Conservation (phyloP, 2,113 vertebrate species). For the Tringa solitaria region DNA sequence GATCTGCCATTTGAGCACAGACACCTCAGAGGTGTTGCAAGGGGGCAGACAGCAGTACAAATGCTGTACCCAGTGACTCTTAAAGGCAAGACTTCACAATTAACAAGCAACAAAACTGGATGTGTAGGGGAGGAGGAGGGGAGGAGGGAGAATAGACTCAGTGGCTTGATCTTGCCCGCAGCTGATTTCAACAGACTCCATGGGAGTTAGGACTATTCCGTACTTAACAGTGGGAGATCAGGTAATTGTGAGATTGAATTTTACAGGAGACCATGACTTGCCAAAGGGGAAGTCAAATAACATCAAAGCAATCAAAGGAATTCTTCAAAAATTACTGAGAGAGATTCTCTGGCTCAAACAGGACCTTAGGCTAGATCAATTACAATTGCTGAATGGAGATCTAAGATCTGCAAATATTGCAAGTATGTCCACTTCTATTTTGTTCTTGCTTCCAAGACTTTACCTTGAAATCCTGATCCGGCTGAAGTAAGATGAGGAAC, state of each 20-base stretch:
- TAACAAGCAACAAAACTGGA: constrained; percentile 19
- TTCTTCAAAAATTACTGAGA: constrained; percentile 30
- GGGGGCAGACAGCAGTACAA: not conserved
- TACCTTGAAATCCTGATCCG: not conserved
- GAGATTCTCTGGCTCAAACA: constrained; percentile 1
- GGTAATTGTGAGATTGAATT: constrained; percentile 44
- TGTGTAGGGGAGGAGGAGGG: not conserved
- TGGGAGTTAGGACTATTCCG: not conserved
- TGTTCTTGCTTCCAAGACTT: not conserved
- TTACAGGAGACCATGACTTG: constrained; percentile 13
- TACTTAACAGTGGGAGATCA: constrained; percentile 41
- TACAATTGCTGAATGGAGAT: not conserved
- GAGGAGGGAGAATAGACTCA: not conserved
- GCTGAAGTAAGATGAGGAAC: not conserved
- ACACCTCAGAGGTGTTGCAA: not conserved
- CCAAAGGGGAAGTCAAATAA: constrained; percentile 45
- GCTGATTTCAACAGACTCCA: constrained; percentile 47
- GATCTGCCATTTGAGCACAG: not conserved
- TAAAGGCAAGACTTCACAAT: not conserved
- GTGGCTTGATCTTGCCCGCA: not conserved
- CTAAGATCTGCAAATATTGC: not conserved
- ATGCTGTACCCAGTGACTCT: not conserved
- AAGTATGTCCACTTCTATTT: not conserved
- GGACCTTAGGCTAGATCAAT: constrained; percentile 1
- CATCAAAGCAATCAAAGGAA: constrained; percentile 54